phyloP scores from a whole-genome alignment of 1,140 invertebrate genomes.

The Platorchestia sp. region DNA sequence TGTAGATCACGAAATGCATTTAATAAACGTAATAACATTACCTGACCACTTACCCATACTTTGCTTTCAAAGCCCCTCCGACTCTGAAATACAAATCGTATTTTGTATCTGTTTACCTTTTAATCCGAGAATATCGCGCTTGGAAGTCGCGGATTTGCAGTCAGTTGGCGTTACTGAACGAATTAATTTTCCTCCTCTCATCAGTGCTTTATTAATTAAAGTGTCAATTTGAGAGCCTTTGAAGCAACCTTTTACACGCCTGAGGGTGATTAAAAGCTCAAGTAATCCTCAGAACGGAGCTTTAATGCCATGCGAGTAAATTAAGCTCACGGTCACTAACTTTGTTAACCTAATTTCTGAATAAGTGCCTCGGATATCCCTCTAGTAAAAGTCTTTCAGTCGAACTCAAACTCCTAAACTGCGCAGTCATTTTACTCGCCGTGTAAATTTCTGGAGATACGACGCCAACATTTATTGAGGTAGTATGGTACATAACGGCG shows the following conservation, averaged over 20 bases:
- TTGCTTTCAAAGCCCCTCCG: not conserved
- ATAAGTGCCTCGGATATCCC: not conserved
- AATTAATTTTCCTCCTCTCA: conserved; percentile 23
- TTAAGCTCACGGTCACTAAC: conserved; percentile 29
- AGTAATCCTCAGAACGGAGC: conserved; percentile 30
- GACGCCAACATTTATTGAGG: not conserved
- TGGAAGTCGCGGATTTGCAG: not conserved
- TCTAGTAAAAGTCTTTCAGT: not conserved
- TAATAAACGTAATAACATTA: not conserved
- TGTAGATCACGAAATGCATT: not conserved
- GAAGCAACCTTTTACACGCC: not conserved
- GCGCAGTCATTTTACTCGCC: not conserved
- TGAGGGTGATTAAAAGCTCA: conserved; percentile 28
- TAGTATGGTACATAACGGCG: not conserved
- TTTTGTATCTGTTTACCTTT: not conserved
- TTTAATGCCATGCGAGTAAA: conserved; percentile 27
- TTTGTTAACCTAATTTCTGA: conserved; percentile 8
- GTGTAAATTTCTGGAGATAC: not conserved
- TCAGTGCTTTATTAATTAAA: conserved; percentile 47
- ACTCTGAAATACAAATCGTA: not conserved
- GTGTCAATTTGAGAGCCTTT: conserved; percentile 51
- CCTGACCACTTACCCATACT: not conserved
- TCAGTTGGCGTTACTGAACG: not conserved
- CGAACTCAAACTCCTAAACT: not conserved
- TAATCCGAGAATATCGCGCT: not conserved